These are phyloP conservation scores for Dendrolimus punctatus DNA, from an alignment of 1,140 invertebrate species.

Conservation along the genomic window DNA sequence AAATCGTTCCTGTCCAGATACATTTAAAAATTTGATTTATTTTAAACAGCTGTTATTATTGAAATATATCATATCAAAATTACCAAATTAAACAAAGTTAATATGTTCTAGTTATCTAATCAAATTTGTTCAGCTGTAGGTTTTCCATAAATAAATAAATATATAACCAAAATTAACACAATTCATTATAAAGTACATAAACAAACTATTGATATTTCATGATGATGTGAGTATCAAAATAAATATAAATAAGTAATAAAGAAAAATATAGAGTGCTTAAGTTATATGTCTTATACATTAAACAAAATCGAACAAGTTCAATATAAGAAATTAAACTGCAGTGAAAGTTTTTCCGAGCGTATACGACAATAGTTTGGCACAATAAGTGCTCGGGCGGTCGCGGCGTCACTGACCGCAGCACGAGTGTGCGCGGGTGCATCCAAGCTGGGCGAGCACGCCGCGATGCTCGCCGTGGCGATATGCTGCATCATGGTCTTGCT, in stretches of 20 bases:
- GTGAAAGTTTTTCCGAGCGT: background rate
- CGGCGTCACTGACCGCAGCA: slow-evolving; percentile 42
- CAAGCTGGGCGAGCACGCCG: slow-evolving; percentile 71
- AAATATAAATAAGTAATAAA: background rate
- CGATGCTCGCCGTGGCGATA: slow-evolving; percentile 84
- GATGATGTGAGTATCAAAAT: no score
- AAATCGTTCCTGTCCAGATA: no score
- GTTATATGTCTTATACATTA: background rate
- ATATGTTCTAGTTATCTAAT: no score
- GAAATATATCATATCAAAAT: no score
- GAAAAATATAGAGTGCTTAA: background rate
- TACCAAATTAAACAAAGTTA: no score
- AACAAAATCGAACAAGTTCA: background rate
- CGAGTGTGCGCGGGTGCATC: slow-evolving; percentile 38
- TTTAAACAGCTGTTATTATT: no score
- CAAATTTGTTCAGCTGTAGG: no score
- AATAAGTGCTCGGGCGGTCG: slow-evolving; percentile 39
- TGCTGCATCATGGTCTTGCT: slow-evolving; percentile 84
- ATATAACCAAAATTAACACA: no score
- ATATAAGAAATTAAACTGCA: background rate
- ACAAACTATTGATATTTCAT: no score
- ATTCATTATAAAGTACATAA: no score
- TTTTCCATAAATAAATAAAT: no score
- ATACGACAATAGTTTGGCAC: slow-evolving; percentile 11
- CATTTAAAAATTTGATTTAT: no score